Conservation (phyloP, 2,797 vertebrate genomes). For the Pteronotus mesoamericanus region DNA sequence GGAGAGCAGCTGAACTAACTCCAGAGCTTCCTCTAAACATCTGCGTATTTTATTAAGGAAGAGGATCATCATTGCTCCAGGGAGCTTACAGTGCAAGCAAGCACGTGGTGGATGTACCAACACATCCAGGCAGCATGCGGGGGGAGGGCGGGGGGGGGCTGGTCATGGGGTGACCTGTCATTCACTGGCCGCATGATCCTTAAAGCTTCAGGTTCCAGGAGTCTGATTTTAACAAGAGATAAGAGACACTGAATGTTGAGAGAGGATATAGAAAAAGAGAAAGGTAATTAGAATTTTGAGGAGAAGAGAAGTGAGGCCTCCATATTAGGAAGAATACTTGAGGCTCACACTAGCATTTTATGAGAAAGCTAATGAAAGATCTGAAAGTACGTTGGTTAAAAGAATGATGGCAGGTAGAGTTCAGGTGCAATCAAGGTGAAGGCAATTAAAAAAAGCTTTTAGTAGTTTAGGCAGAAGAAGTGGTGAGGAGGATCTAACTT, state of each 20-base stretch:
- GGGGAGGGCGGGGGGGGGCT: too few relatives aligned
- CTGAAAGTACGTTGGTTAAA: not conserved
- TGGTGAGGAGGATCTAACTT: not conserved
- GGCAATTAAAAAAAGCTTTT: not conserved
- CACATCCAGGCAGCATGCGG: not conserved
- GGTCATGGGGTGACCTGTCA: not conserved
- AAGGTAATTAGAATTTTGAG: not conserved
- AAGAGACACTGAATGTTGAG: not conserved
- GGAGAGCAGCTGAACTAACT: not conserved
- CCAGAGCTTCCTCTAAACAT: not conserved
- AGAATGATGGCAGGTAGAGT: not conserved
- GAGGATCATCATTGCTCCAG: not conserved
- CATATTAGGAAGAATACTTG: not conserved
- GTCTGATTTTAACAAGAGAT: not conserved
- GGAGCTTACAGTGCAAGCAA: not conserved
- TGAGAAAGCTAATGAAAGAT: not conserved
- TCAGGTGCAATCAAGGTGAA: not conserved
- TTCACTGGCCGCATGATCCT: not conserved
- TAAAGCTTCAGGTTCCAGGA: not conserved
- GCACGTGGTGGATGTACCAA: not conserved
- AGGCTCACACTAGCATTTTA: not conserved
- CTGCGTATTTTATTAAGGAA: not conserved
- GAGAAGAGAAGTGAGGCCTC: not conserved
- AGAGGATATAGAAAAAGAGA: not conserved
- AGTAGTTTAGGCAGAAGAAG: not conserved